phyloP scores from a whole-genome alignment of 2,797 vertebrate species.

The Pelobates cultripes region DNA sequence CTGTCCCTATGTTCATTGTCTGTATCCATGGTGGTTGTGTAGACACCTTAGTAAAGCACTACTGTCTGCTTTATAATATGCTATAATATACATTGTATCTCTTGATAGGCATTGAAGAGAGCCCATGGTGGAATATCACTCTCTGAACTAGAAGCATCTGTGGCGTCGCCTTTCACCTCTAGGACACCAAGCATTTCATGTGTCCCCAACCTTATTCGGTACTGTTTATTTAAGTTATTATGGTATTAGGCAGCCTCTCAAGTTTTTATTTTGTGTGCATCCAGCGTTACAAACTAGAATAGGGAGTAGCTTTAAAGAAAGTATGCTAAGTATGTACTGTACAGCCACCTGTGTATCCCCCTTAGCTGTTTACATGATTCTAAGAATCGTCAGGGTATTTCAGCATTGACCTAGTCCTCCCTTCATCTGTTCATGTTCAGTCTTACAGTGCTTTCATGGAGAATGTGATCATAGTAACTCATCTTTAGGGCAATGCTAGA shows the following conservation, averaged over 20 bases:
- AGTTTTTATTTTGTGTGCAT: too few species aligned
- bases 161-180: conserved; percentile 97
- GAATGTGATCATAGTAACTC: too few species aligned
- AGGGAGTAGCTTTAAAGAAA: too few species aligned
- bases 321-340: too few species aligned
- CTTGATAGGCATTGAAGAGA: conserved; percentile 87
- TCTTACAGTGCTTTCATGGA: too few species aligned
- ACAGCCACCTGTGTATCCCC: too few species aligned
- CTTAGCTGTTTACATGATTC: too few species aligned
- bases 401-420: too few species aligned
- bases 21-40: background rate
- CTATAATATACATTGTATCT: background rate
- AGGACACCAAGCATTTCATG: conserved; percentile 94
- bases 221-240: conserved; percentile 40
- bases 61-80: background rate
- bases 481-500: too few species aligned
- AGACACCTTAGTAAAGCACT: background rate
- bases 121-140: conserved; percentile 95
- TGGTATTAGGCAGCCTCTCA: background rate
- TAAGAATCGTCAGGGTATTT: too few species aligned
- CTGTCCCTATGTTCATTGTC: background rate
- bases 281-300: too few species aligned
- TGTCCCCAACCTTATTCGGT: conserved; percentile 97
- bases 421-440: too few species aligned
- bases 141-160: conserved; percentile 96